Evolutionary conservation across 64 coral and sea anemone genomes (phyloP).

Genomic region (Pocillopora verrucosa): DNA sequence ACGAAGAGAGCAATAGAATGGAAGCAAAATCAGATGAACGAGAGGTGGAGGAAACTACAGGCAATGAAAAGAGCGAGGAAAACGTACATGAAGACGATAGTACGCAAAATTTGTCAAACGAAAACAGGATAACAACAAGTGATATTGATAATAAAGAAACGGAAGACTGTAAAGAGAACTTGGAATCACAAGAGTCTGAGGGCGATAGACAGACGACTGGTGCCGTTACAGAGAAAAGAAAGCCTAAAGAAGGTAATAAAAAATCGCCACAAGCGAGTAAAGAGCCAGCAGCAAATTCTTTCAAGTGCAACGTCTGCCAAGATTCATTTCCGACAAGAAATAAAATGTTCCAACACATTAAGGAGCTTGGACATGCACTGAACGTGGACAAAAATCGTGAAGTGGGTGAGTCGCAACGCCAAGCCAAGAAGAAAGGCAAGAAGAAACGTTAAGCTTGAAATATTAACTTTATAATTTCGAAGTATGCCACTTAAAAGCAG

Average conservation of each 20-base stretch:
- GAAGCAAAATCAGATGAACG: not conserved
- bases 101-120: not conserved
- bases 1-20: not conserved
- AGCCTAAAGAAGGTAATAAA: slow-evolving; percentile 24
- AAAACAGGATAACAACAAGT: not conserved
- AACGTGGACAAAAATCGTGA: slow-evolving; percentile 32
- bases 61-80: slow-evolving; percentile 7
- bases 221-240: not conserved
- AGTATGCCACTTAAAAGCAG: slow-evolving; percentile 11
- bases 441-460: slow-evolving; percentile 61
- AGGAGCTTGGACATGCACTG: slow-evolving; percentile 82
- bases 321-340: slow-evolving; percentile 73
- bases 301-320: slow-evolving; percentile 86
- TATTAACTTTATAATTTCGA: not conserved
- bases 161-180: not conserved
- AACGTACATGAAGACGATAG: not conserved
- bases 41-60: not conserved
- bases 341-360: slow-evolving; percentile 96
- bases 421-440: slow-evolving; percentile 69
- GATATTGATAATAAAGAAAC: not conserved
- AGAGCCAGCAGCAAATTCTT: slow-evolving; percentile 5
- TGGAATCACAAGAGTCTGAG: not conserved
- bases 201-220: not conserved
- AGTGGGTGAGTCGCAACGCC: not conserved
- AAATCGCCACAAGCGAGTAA: not conserved